A percentile compares a stretch with the other conserved stretches of the same genome.
Evolutionary conservation across 1,140 invertebrate species (phyloP).

Genomic region (Calephelis virginiensis): DNA sequence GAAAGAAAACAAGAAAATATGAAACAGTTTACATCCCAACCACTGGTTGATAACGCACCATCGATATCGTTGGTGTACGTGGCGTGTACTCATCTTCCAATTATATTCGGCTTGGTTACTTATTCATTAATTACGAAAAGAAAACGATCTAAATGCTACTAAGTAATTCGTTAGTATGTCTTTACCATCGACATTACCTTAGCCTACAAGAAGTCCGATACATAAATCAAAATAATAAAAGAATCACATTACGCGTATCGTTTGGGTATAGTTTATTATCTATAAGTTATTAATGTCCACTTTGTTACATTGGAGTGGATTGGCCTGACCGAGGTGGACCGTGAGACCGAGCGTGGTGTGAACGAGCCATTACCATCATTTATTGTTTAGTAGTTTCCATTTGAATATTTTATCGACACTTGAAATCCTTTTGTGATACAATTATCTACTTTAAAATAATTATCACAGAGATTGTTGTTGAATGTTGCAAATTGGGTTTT

Average conservation of each 20-base stretch:
- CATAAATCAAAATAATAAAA: conserved; percentile 10
- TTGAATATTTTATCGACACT: conserved; percentile 55
- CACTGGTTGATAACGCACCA: too few species aligned
- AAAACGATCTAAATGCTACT: not conserved
- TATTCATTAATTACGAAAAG: too few species aligned
- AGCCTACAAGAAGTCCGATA: not conserved
- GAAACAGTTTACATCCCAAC: too few species aligned
- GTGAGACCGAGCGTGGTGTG: conserved; percentile 53
- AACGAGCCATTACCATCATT: conserved; percentile 55
- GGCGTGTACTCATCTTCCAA: too few species aligned
- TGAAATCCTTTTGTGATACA: conserved; percentile 27
- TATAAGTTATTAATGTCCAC: conserved; percentile 39
- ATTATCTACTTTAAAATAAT: conserved; percentile 18
- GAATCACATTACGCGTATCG: conserved; percentile 1
- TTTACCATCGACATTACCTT: not conserved
- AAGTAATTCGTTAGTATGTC: not conserved
- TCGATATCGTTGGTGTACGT: too few species aligned
- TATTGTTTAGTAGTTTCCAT: conserved; percentile 53
- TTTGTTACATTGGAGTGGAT: conserved; percentile 43
- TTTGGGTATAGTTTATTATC: not conserved
- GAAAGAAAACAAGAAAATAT: too few species aligned
- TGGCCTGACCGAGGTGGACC: conserved; percentile 37
- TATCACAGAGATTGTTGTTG: not conserved
- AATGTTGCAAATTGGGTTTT: not conserved
- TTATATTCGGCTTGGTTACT: too few species aligned